Evolutionary conservation across 2,888 invertebrate genomes (phyloP).

Genomic region (Hecatera dysodea): DNA sequence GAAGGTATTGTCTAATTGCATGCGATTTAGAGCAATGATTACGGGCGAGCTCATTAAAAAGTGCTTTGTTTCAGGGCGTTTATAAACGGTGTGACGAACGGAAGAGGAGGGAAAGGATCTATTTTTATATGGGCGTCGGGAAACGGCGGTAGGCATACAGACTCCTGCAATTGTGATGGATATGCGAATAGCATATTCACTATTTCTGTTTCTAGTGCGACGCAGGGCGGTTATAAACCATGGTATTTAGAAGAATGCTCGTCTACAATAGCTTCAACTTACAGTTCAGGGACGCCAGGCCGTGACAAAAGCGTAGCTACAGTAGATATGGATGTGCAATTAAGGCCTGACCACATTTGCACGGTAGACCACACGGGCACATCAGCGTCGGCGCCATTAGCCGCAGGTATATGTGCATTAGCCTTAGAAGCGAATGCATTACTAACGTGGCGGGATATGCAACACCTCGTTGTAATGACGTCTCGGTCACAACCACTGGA

Average conservation of each 20-base stretch:
- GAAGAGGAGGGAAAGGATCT: conserved; percentile 97
- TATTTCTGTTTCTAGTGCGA: conserved; percentile 98
- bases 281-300: conserved; percentile 98
- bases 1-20: conserved; percentile 87
- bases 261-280: conserved; percentile 99
- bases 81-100: conserved; percentile 97
- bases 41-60: conserved; percentile 83
- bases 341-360: conserved; percentile 96
- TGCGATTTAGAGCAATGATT: conserved; percentile 66
- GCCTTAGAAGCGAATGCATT: conserved; percentile 98
- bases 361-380: conserved; percentile 98
- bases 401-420: conserved; percentile 98
- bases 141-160: conserved; percentile 98
- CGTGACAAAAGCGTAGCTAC: conserved; percentile 97
- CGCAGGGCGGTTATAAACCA: conserved; percentile 98
- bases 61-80: conserved; percentile 93
- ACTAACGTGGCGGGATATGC: conserved; percentile 99
- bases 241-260: conserved; percentile 99
- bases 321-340: conserved; percentile 96
- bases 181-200: conserved; percentile 99
- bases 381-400: conserved; percentile 98
- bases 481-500: conserved; percentile 96
- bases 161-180: conserved; percentile 99
- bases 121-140: conserved; percentile 99
- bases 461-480: conserved; percentile 97